These are phyloP conservation scores for Oxyscelio sp. DNA, from an alignment of 2,888 invertebrate genomes.

Conservation along the genomic window DNA sequence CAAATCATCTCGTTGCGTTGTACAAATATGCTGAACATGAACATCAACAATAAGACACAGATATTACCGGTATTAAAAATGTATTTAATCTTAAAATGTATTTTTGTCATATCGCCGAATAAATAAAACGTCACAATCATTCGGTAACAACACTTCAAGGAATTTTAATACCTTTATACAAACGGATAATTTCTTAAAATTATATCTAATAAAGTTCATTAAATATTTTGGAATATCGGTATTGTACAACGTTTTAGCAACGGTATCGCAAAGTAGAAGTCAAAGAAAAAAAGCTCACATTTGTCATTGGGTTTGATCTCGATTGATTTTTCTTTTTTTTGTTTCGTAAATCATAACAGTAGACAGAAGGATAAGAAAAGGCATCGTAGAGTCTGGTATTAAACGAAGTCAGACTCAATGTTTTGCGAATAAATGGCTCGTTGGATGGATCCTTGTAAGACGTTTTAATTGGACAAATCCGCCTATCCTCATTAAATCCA, in stretches of 20 bases:
- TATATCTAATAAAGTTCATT: not conserved
- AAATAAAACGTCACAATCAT: conserved; percentile 10
- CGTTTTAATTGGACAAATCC: conserved; percentile 89
- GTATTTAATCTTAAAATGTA: conserved; percentile 25
- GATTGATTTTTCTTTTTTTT: conserved; percentile 23
- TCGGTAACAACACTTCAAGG: not conserved
- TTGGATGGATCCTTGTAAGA: conserved; percentile 88
- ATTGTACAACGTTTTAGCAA: not conserved
- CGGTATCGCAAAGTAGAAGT: not conserved
- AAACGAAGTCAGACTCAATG: conserved; percentile 81
- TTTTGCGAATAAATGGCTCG: conserved; percentile 84
- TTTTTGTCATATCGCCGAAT: conserved; percentile 26
- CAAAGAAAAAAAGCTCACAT: not conserved
- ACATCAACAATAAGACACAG: conserved; percentile 42
- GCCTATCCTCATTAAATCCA: conserved; percentile 89
- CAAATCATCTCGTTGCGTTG: conserved; percentile 61
- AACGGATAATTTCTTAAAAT: not conserved
- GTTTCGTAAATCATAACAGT: conserved; percentile 26
- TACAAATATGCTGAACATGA: conserved; percentile 57
- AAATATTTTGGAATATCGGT: not conserved
- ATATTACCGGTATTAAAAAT: conserved; percentile 40
- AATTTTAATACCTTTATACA: not conserved
- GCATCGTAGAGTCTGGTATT: conserved; percentile 78
- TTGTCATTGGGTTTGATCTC: conserved; percentile 16
- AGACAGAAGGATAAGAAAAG: conserved; percentile 79